Base-by-base conservation (phyloP, 64 coral and sea anemone genomes). In the Stichodactyla mertensii region DNA sequence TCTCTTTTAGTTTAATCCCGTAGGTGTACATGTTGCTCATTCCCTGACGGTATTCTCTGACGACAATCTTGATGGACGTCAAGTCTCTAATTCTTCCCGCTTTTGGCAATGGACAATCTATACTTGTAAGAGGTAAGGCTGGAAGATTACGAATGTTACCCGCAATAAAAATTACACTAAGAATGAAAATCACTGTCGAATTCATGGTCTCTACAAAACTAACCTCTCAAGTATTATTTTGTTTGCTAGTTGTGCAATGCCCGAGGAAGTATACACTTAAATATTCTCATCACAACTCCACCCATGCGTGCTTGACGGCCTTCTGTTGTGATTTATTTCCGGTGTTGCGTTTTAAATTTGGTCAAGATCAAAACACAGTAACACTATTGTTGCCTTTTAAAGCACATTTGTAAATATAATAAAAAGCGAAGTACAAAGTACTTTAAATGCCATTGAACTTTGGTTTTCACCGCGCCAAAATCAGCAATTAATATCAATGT, bases 21-120 rank as follows among this genome's bases (percentile, higher is more conserved):
- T 85, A 85, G 4, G 83, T 58, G 56, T 85, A 61, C 83, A 85
- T 85, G 24, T 85, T 85, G 55, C 83, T 85, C 55, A 64, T 85
- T 18, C 83, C 83, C 4, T 31, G 56, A 2, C 61, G 15, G 28
- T 18, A 11, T 64, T 85, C 56, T 10, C 51, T 58, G 6, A 85
- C 83, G 15, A 85, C 51, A 57, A 85, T 13, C 27, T 52, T 27
- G 6, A 64, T 23, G 5, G 52, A 81, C 54, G 24, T 31, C 8
- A 74, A 27, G n/a, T 74, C 69, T n/a, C 69, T 26, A 26, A 0
- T 10, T 28, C 23, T 31, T 26, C 22, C n/a, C 7, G 23, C 24
- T 11, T 31, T 31, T 4, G 69, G 69, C 23, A 13, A 23, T 14
- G 24, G 69, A 74, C 69, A 74, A 11, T 74, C 69, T 11, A 31